Evolutionary conservation across 23 tunicate genomes (phyloP).

Genomic region (Phallusia fumigata): DNA sequence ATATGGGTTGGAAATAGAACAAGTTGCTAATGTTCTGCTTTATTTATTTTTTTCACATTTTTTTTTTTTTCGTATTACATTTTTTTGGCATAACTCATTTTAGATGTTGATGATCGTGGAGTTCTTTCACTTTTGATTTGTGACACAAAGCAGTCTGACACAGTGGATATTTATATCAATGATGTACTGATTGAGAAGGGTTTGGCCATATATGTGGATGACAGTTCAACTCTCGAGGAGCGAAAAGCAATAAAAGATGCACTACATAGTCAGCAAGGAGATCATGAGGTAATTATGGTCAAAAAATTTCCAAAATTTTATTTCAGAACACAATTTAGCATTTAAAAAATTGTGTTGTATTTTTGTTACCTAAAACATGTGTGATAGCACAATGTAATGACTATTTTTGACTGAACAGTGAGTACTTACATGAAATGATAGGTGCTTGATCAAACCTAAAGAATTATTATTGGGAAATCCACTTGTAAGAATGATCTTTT

Average conservation of each 20-base stretch:
- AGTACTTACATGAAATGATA: too few species aligned
- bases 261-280: not conserved
- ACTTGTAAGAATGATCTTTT: not conserved
- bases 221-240: conserved; percentile 18
- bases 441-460: not conserved
- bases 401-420: too few species aligned
- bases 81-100: too few species aligned
- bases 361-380: too few species aligned
- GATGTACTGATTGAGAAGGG: conserved; percentile 45
- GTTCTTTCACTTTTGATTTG: conserved; percentile 51
- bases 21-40: not conserved
- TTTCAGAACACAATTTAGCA: not conserved
- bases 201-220: conserved; percentile 40
- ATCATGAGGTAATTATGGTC: not conserved
- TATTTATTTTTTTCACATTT: too few species aligned
- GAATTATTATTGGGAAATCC: not conserved
- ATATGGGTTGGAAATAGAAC: not conserved
- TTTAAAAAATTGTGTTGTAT: not conserved
- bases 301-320: not conserved
- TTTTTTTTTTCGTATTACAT: too few species aligned
- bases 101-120: conserved; percentile 22
- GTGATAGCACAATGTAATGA: too few species aligned
- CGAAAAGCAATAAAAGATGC: not conserved
- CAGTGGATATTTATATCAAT: conserved; percentile 56
- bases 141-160: conserved; percentile 43